Percentiles rank a stretch among this genome's conserved stretches.
These are phyloP conservation scores for Poecilia latipinna DNA, from an alignment of 2,113 vertebrate species.

Conservation along the genomic window DNA sequence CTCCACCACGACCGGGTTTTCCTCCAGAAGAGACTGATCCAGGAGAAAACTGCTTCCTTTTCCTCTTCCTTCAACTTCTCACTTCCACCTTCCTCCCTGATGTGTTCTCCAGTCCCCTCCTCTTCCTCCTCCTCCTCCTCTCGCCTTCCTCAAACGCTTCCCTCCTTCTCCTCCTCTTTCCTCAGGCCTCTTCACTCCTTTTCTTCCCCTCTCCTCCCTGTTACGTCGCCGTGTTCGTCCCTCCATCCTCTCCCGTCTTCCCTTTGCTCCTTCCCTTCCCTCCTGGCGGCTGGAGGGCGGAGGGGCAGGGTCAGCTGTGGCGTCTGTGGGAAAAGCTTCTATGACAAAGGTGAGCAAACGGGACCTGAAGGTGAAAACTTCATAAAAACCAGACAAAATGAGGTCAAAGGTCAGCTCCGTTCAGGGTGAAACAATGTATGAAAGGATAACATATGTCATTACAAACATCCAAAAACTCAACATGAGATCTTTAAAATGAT, in stretches of 20 bases:
- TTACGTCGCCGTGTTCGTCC: neutral
- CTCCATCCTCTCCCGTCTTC: conserved; percentile 31
- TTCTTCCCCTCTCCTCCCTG: conserved; percentile 26
- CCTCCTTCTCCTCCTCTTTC: conserved; percentile 32
- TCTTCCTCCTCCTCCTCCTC: conserved; percentile 9
- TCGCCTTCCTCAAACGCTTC: conserved; percentile 6
- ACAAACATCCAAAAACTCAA: too few species aligned
- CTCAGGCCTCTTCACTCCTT: conserved; percentile 4
- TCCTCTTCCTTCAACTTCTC: conserved; percentile 13
- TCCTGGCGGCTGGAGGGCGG: conserved; percentile 59
- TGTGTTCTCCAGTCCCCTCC: neutral
- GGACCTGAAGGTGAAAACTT: neutral
- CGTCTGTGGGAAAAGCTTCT: conserved; percentile 95
- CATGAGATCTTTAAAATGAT: too few species aligned
- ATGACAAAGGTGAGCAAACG: conserved; percentile 86
- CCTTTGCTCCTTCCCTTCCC: conserved; percentile 33
- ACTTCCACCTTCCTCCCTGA: neutral
- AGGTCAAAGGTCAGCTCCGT: too few species aligned
- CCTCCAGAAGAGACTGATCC: neutral
- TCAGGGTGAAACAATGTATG: too few species aligned
- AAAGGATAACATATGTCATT: too few species aligned
- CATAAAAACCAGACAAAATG: too few species aligned
- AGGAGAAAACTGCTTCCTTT: conserved; percentile 59
- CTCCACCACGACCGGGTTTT: neutral
- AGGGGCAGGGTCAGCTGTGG: conserved; percentile 94